Conservation (phyloP, 2,888 invertebrate genomes). For the Morpho helenor region DNA sequence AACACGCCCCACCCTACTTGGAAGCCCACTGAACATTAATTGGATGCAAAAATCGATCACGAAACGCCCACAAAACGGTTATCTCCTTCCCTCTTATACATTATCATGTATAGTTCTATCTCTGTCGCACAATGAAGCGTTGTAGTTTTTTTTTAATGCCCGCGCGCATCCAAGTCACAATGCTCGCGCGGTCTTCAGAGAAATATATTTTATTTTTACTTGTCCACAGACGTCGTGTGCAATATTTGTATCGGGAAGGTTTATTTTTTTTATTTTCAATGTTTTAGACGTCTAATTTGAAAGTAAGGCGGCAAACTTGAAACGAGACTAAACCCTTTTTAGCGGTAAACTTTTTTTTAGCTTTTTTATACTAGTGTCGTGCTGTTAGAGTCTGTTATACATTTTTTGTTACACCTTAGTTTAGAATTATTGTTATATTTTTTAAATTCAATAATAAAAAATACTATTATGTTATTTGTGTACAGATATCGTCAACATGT, state of each 20-base stretch:
- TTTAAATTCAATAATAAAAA: too few species aligned
- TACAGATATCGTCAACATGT: too few species aligned
- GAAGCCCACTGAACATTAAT: conserved; percentile 78
- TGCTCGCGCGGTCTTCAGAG: conserved; percentile 62
- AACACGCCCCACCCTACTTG: conserved; percentile 59
- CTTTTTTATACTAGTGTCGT: not conserved
- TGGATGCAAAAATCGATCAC: conserved; percentile 64
- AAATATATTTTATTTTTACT: conserved; percentile 70
- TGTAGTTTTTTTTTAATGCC: conserved; percentile 50
- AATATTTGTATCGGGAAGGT: conserved; percentile 71
- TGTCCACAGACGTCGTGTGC: conserved; percentile 63
- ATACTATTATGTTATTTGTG: too few species aligned
- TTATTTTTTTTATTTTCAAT: conserved; percentile 45
- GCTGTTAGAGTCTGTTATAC: too few species aligned
- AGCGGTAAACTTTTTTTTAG: conserved; percentile 20
- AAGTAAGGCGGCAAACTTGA: conserved; percentile 52
- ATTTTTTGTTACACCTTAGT: too few species aligned
- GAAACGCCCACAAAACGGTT: conserved; percentile 57
- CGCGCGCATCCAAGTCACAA: conserved; percentile 55
- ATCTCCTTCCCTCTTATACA: conserved; percentile 38
- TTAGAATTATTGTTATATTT: too few species aligned
- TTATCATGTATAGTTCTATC: conserved; percentile 21
- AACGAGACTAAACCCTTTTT: conserved; percentile 39
- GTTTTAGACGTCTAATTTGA: conserved; percentile 62
- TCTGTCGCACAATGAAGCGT: conserved; percentile 39